Base-by-base conservation (phyloP, 23 tunicate species). In the Diplosoma virens region DNA sequence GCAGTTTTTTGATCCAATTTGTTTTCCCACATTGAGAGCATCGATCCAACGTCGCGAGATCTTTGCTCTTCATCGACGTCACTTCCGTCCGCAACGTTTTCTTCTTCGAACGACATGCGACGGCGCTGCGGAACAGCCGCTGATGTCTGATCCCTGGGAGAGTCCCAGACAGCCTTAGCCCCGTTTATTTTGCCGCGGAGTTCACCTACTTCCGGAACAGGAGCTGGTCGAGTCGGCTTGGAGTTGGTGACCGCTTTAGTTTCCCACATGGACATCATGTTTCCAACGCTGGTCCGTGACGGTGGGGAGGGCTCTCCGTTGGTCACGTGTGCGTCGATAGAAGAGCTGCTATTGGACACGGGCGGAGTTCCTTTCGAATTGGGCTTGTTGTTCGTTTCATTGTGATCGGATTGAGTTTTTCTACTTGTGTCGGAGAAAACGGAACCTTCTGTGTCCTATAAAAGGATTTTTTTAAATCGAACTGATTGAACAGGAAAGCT, bases 181-280 rank as follows among this genome's bases (percentile, higher is more conserved):
- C 58, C 68, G 22, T 23, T 33, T 4, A 76, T 5, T 18, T 56
- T 58, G n/a, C 30, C 30, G 16, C 67, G 68, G 31, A 9, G 31
- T 28, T 24, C 46, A 1, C 22, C 63, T 17, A 78, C 1, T 23
- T 78, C 83, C 26, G 11, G 16, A 1, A 32, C 4, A 0, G 73
- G 63, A 5, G 61, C 18, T 46, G 83, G 65, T 1, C 32, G 58
- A 0, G 47, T 23, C 1, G 61, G 59, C 22, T 67, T 67, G 9
- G 17, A 16, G 7, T 7, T 34, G 2, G 3, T 2, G 20, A 35
- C 61, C 6, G 61, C 14, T 48, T 68, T 67, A 21, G 82, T 81
- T 68, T 87, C 82, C 93, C 93, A 87, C 86, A 80, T 80, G 0
- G 93, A 70, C 63, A 58, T 80, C 37, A 87, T 67, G 70, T 77